Base-by-base conservation (phyloP, 2,888 invertebrate genomes). In the Griposia aprilina region DNA sequence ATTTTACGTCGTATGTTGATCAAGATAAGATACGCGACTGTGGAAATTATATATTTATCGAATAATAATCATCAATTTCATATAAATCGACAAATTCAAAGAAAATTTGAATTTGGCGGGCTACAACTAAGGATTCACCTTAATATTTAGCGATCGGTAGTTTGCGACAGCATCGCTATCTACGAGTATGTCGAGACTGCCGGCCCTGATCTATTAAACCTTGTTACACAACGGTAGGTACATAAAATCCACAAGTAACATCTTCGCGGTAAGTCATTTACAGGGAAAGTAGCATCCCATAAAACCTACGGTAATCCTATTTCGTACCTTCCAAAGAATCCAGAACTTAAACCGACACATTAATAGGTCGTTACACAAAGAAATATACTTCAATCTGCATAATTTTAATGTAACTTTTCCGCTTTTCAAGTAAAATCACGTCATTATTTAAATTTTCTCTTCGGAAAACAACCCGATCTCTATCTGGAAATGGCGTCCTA, bases 361-460 rank as follows among this genome's bases (percentile, higher is more conserved):
- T 89, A 89, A 84, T 89, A 87, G 87, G 83, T 82, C 86, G 86
- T 89, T 89, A 83, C 72, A 86, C 78, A 88, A 89, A 87, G 84
- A 87, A 88, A 89, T 89, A 89, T 87, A 87, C 84, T 86, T 70
- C 88, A 87, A 89, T 89, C 76, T 88, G 83, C 89, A 89, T 89
- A 88, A 89, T 89, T 86, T 88, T 87, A 89, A 87, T 87, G 89
- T 84, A 74, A 89, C 87, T 89, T 87, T 59, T 69, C 87, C 86
- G 81, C 68, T 82, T 45, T 48, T 80, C 81, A 69, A 84, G 87
- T 83, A 66, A 70, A 87, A 87, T 88, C 76, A 76, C 69, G 78
- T 74, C 85, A 80, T 89, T 89, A 88, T 88, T 89, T 89, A 89
- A 89, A 88, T 88, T 86, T 85, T 74, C 81, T 80, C 78, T 87